Conservation (phyloP, 2,888 invertebrate genomes). For the Sipunculus nudus region DNA sequence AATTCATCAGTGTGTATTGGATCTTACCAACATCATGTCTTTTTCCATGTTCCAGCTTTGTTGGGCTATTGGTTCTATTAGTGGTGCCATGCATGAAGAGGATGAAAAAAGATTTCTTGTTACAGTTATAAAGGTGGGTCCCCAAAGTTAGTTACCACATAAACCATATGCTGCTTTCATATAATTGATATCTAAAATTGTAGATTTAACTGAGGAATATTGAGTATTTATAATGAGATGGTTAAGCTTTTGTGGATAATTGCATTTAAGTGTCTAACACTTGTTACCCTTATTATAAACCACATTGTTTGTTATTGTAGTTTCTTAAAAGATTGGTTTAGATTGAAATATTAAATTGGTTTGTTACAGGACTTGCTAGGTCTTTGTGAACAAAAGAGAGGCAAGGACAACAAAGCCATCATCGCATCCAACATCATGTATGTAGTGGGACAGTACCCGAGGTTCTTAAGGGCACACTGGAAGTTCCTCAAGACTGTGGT, state of each 20-base stretch:
- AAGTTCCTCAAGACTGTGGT: conserved; percentile 99
- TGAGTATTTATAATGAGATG: too few species aligned
- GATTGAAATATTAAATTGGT: not conserved
- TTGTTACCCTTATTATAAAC: too few species aligned
- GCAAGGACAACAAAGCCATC: conserved; percentile 99
- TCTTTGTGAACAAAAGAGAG: conserved; percentile 92
- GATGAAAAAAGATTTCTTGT: conserved; percentile 99
- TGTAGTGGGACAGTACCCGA: conserved; percentile 98
- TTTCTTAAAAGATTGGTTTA: not conserved
- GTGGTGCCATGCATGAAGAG: conserved; percentile 98
- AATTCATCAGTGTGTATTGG: too few species aligned
- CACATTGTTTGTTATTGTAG: too few species aligned
- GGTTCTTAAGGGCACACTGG: conserved; percentile 99
- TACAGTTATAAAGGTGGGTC: conserved; percentile 80
- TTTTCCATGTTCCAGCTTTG: conserved; percentile 82
- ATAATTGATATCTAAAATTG: too few species aligned
- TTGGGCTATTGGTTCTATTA: conserved; percentile 99
- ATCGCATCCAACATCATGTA: conserved; percentile 99
- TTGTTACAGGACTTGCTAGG: conserved; percentile 82
- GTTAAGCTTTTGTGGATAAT: too few species aligned
- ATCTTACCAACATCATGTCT: too few species aligned
- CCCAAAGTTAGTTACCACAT: too few species aligned
- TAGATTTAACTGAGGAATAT: too few species aligned
- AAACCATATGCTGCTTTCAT: not conserved
- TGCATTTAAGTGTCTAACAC: too few species aligned